Percentiles rank a stretch among this genome's conserved stretches.
Evolutionary conservation across 2,797 vertebrate species (phyloP).

Genomic region (Simalia tracyae): DNA sequence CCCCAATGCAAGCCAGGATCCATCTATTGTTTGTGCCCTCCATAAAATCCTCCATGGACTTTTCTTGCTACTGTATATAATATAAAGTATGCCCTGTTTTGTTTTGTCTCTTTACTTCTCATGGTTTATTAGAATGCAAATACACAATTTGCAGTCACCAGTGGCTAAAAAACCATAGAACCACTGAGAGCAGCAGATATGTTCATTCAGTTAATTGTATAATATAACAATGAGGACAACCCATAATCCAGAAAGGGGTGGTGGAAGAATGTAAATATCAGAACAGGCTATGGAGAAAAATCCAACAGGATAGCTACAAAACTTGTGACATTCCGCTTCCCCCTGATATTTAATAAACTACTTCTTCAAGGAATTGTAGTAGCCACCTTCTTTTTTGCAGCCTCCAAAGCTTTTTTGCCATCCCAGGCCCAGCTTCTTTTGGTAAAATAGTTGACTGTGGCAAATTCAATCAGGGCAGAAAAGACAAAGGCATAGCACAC

Average conservation of each 20-base stretch:
- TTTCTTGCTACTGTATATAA: background rate
- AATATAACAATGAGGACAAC: background rate
- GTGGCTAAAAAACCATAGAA: background rate
- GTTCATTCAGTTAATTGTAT: background rate
- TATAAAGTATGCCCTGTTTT: background rate
- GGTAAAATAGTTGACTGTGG: slow-evolving; percentile 97
- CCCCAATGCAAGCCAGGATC: background rate
- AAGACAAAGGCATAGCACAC: slow-evolving; percentile 98
- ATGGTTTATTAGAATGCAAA: background rate
- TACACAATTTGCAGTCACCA: background rate
- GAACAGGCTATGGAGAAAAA: background rate
- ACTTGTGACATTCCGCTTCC: background rate
- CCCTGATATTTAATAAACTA: slow-evolving; percentile 30
- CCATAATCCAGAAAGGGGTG: background rate
- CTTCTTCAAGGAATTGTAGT: background rate
- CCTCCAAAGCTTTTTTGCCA: slow-evolving; percentile 93
- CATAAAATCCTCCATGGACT: background rate
- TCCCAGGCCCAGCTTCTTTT: slow-evolving; percentile 99
- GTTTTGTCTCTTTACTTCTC: background rate
- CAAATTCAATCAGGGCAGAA: slow-evolving; percentile 96
- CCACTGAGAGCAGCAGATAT: background rate
- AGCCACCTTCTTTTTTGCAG: slow-evolving; percentile 90
- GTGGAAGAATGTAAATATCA: background rate
- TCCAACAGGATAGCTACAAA: background rate
- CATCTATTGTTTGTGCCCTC: background rate